Percentiles rank a stretch among this genome's conserved stretches.
Conservation (phyloP, 2,113 vertebrate genomes). For the Gallinago paraguaiae region DNA sequence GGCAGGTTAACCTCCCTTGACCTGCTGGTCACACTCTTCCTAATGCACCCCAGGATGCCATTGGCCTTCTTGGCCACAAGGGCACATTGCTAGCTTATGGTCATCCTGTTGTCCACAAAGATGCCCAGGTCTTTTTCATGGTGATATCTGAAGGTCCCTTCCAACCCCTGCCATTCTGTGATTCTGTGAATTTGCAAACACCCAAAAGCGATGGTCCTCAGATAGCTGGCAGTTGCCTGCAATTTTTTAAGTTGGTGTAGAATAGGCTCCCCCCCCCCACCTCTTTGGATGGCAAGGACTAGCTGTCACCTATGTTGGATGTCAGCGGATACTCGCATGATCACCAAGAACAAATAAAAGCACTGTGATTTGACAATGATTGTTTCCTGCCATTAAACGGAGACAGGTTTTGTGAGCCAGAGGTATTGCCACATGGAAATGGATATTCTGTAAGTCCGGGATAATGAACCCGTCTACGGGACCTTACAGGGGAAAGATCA, state of each 20-base stretch:
- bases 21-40: too few relatives aligned
- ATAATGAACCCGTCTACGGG: fast-evolving
- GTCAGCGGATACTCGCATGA: fast-evolving
- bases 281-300: background rate
- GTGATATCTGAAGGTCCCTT: too few relatives aligned
- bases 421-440: background rate
- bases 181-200: too few relatives aligned
- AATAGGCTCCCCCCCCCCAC: background rate
- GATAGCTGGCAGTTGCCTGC: background rate
- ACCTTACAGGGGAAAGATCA: background rate
- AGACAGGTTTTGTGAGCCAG: background rate
- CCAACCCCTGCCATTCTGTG: too few relatives aligned
- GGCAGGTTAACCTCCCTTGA: too few relatives aligned
- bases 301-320: background rate
- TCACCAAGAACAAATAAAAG: background rate
- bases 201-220: fast-evolving
- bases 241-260: background rate
- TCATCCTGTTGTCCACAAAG: too few relatives aligned
- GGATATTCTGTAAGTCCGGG: background rate
- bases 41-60: too few relatives aligned
- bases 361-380: fast-evolving
- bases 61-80: too few relatives aligned
- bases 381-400: background rate
- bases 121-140: too few relatives aligned
- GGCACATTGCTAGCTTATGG: too few relatives aligned